A percentile compares a stretch with the other conserved stretches of the same genome.
Evolutionary conservation across 2,888 invertebrate genomes (phyloP).

Genomic region (Heliothis peltigera): DNA sequence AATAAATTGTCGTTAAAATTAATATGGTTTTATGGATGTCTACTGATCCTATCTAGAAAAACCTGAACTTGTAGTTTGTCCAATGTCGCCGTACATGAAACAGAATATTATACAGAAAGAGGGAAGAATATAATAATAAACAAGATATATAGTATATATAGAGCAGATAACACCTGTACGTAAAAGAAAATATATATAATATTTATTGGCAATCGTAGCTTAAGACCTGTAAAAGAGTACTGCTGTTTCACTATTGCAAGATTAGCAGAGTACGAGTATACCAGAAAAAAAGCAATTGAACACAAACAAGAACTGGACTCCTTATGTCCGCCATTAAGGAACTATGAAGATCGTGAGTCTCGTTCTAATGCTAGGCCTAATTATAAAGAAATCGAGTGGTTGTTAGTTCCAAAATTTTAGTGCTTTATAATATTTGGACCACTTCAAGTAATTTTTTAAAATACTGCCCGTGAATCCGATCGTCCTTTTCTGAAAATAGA

Average conservation of each 20-base stretch:
- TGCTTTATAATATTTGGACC: too few relatives aligned
- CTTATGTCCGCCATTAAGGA: neutral
- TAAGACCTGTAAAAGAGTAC: neutral
- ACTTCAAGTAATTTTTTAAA: too few relatives aligned
- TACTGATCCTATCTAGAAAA: slow-evolving; percentile 44
- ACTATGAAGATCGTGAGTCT: neutral
- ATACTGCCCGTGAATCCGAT: too few relatives aligned
- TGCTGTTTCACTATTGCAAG: neutral
- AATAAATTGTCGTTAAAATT: slow-evolving; percentile 11
- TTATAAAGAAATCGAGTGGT: too few relatives aligned
- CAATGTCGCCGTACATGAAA: slow-evolving; percentile 56
- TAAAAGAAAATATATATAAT: neutral
- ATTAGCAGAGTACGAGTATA: neutral
- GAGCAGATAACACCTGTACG: neutral
- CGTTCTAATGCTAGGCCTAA: too few relatives aligned
- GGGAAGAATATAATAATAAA: slow-evolving; percentile 26
- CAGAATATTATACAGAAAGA: slow-evolving; percentile 54
- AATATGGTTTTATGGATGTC: slow-evolving; percentile 24
- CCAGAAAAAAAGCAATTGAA: neutral
- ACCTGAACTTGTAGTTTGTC: slow-evolving; percentile 56
- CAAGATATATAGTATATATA: neutral
- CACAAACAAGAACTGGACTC: neutral
- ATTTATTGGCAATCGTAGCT: neutral
- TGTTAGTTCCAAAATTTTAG: too few relatives aligned
- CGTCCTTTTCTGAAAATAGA: too few relatives aligned